Conservation (phyloP, 2,113 vertebrate genomes). For the Abramis brama region DNA sequence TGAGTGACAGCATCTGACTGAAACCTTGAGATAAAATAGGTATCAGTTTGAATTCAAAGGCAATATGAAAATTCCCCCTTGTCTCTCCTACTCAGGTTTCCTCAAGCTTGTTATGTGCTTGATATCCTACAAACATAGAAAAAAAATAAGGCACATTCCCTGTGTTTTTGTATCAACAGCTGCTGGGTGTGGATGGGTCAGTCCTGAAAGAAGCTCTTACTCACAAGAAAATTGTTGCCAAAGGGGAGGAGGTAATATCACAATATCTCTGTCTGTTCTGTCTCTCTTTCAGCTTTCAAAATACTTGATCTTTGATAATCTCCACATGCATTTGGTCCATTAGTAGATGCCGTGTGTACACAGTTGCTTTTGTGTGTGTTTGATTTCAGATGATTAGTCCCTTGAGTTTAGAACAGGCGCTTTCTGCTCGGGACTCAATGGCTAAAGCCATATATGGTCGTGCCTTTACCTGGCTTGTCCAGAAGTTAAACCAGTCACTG, state of each 20-base stretch:
- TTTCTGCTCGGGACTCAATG: constrained; percentile 87
- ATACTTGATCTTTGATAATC: neutral
- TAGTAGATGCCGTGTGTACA: neutral
- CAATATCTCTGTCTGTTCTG: constrained; percentile 42
- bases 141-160: too few species aligned
- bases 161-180: constrained; percentile 72
- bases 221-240: constrained; percentile 96
- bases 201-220: constrained; percentile 85
- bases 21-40: neutral
- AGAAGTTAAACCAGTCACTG: constrained; percentile 92
- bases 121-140: constrained; percentile 41
- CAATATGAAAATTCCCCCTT: neutral
- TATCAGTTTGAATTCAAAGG: neutral
- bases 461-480: constrained; percentile 93
- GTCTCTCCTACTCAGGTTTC: neutral
- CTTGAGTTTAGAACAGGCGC: constrained; percentile 90
- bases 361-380: constrained; percentile 6
- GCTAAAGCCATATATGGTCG: constrained; percentile 92
- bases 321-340: neutral
- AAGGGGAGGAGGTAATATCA: constrained; percentile 89
- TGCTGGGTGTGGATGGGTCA: constrained; percentile 84
- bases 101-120: constrained; percentile 3
- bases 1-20: neutral
- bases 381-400: constrained; percentile 87
- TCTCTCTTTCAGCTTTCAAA: neutral